Conservation (phyloP, 30 jellyfish, hydroid and myxozoan species). For the Cassiopea andromeda region DNA sequence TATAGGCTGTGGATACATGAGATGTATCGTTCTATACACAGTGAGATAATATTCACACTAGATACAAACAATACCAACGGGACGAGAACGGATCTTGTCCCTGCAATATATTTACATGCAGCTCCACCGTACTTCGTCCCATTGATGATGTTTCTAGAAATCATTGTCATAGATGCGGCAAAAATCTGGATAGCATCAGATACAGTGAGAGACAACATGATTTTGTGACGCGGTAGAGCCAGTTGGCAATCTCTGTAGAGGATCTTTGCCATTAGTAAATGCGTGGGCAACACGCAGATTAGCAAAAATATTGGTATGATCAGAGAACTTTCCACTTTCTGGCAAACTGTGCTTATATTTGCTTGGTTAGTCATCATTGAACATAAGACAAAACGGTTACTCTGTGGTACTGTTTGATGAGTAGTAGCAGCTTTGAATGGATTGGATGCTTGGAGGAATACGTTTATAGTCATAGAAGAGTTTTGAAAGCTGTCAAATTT, state of each 20-base stretch:
- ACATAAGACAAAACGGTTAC: too few species aligned
- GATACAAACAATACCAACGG: not conserved
- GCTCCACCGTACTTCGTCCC: not conserved
- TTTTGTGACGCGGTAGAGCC: constrained; percentile 7
- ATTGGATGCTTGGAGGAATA: too few species aligned
- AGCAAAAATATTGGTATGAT: not conserved
- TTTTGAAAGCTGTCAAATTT: too few species aligned
- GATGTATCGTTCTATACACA: not conserved
- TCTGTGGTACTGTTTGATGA: too few species aligned
- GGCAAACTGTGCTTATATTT: not conserved
- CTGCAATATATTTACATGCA: not conserved
- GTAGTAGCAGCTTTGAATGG: too few species aligned
- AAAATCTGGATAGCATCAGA: constrained; percentile 1
- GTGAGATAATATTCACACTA: not conserved
- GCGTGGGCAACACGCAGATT: not conserved
- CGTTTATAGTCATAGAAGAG: too few species aligned
- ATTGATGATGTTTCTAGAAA: not conserved
- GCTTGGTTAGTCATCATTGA: not conserved
- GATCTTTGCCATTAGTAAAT: not conserved
- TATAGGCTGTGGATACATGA: not conserved
- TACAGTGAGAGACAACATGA: constrained; percentile 16
- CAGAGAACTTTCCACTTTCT: not conserved
- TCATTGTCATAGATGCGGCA: not conserved
- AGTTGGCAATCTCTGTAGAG: not conserved
- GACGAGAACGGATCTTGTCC: not conserved